Percentiles rank a stretch among this genome's conserved stretches.
Conservation (phyloP, 1,140 invertebrate genomes). For the Anastatus disparis region DNA sequence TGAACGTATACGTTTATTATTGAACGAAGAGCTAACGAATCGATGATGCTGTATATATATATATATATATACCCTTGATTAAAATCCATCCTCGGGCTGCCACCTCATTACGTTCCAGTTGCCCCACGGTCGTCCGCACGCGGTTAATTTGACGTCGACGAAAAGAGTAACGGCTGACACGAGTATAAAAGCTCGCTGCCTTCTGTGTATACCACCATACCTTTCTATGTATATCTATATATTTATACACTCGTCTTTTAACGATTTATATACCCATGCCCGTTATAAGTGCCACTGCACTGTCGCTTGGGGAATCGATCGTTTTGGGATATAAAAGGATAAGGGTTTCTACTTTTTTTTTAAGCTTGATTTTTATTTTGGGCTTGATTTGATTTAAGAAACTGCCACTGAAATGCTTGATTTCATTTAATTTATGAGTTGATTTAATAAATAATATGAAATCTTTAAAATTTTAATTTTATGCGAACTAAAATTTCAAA, state of each 20-base stretch:
- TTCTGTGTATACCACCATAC: conserved; percentile 3
- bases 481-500: too few species aligned
- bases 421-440: too few species aligned
- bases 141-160: conserved; percentile 53
- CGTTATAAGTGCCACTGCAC: neutral
- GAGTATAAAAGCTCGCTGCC: neutral
- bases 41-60: conserved; percentile 57
- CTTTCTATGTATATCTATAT: too few species aligned
- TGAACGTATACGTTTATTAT: too few species aligned
- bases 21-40: conserved; percentile 47
- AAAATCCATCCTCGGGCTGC: conserved; percentile 58
- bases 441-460: too few species aligned
- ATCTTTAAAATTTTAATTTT: too few species aligned
- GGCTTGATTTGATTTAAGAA: too few species aligned
- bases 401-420: too few species aligned
- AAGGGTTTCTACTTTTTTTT: too few species aligned
- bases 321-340: neutral
- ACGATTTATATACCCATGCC: neutral
- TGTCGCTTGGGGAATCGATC: neutral
- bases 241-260: too few species aligned
- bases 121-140: conserved; percentile 17
- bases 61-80: too few species aligned
- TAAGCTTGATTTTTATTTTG: too few species aligned
- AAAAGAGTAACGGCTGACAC: conserved; percentile 38
- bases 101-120: conserved; percentile 58